Base-by-base conservation (phyloP, 2,113 vertebrate species). In the Callionymus lyra region DNA sequence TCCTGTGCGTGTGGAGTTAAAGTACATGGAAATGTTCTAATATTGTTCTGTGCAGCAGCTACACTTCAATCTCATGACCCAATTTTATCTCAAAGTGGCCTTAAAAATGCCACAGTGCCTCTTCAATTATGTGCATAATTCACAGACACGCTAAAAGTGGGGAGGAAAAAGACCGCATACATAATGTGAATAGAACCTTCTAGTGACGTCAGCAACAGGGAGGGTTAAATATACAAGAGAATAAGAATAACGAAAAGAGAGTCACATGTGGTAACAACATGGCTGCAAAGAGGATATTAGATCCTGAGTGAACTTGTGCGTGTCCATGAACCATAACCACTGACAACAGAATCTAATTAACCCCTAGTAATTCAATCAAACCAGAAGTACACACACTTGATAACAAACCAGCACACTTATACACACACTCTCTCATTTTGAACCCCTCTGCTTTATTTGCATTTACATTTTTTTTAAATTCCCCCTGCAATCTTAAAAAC, bases 291-390 rank as follows among this genome's bases (percentile, higher is more conserved):
- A 61, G 53, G 56, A 44, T 41, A 49, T 53, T 64, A 53, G 70
- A 68, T 34, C 53, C 49, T 42, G 21, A 36, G 36, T 59, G 59
- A 68, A 70, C 49, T 34, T 39, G 34, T 50, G 35, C 44, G 31
- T 47, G 52, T 56, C 19, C 16, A 12, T 57, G 39, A 47, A 50
- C 63, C 62, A 59, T 65, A 55, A 64, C 41, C 59, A 57, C 63
- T 45, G 63, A 71, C 57, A 36, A 52, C 34, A 61, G 54, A 77
- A 76, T 72, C 60, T 56, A 74, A 79, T 79, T 77, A 77, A 75
- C 66, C 61, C 68, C 59, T 49, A 63, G 70, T 81, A 76, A 77
- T 79, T 73, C 63, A 77, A 74, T 79, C 56, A 64, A 53, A 64
- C 57, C 61, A 12, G 39, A 58, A 59, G 61, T 58, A 53, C 66